phyloP scores from a whole-genome alignment of 2,113 vertebrate species.

The Apteryx mantelli region DNA sequence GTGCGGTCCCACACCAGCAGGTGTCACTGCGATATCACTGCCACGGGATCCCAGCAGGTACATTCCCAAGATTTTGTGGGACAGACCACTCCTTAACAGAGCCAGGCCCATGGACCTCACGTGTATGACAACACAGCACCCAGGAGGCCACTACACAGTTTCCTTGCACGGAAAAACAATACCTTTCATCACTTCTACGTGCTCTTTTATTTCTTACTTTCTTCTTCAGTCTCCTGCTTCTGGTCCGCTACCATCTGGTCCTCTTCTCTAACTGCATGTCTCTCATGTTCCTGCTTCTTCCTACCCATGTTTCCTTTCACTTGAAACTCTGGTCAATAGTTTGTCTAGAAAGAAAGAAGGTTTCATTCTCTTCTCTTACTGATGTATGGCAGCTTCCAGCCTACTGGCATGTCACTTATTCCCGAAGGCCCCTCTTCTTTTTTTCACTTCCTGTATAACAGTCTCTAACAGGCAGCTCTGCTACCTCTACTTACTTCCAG shows the following conservation, averaged over 20 bases:
- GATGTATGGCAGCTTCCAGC: neutral
- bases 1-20: neutral
- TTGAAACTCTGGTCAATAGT: neutral
- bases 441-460: conserved; percentile 27
- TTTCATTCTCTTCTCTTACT: neutral
- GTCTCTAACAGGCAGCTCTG: neutral
- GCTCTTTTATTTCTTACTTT: neutral
- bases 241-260: neutral
- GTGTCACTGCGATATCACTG: neutral
- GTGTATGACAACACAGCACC: accelerated
- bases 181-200: neutral
- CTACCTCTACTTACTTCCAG: neutral
- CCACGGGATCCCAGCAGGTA: neutral
- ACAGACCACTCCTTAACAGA: accelerated
- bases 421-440: neutral
- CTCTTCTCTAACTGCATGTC: accelerated
- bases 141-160: neutral
- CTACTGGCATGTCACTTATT: neutral
- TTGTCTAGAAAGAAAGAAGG: neutral
- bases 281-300: neutral
- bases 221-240: neutral
- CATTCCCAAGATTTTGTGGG: accelerated
- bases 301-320: neutral
- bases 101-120: accelerated
- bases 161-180: neutral